Conservation (phyloP, 2,797 vertebrate genomes). For the Tadarida brasiliensis region DNA sequence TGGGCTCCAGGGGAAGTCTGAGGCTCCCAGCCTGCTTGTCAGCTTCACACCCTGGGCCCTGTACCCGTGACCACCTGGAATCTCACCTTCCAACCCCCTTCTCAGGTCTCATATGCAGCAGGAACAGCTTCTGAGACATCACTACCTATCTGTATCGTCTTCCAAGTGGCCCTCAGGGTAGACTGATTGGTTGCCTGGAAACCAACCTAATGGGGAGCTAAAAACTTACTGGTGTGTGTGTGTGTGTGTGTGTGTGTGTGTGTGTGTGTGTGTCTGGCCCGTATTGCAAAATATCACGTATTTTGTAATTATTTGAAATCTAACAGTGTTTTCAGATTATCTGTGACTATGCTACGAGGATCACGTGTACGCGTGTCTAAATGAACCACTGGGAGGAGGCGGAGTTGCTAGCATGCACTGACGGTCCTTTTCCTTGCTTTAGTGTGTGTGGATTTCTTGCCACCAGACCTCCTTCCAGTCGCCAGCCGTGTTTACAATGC, state of each 20-base stretch:
- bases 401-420: background rate
- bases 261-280: background rate
- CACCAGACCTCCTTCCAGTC: background rate
- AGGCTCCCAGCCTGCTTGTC: slow-evolving; percentile 92
- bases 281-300: background rate
- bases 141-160: slow-evolving; percentile 45
- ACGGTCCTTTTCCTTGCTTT: background rate
- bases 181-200: slow-evolving; percentile 48
- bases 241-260: background rate
- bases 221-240: background rate
- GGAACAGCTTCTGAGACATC: background rate
- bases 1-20: slow-evolving; percentile 85
- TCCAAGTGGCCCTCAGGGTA: background rate
- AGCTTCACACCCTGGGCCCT: slow-evolving; percentile 89
- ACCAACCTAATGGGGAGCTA: background rate
- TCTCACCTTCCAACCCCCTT: background rate
- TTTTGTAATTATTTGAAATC: background rate
- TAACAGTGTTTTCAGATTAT: background rate
- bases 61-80: slow-evolving; percentile 40
- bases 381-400: background rate
- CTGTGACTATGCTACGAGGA: background rate
- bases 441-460: background rate
- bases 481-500: background rate
- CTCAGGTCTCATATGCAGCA: background rate
- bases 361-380: background rate